A percentile compares a stretch with the other conserved stretches of the same genome.
Conservation (phyloP, 2,113 vertebrate species). For the Axis porcinus region DNA sequence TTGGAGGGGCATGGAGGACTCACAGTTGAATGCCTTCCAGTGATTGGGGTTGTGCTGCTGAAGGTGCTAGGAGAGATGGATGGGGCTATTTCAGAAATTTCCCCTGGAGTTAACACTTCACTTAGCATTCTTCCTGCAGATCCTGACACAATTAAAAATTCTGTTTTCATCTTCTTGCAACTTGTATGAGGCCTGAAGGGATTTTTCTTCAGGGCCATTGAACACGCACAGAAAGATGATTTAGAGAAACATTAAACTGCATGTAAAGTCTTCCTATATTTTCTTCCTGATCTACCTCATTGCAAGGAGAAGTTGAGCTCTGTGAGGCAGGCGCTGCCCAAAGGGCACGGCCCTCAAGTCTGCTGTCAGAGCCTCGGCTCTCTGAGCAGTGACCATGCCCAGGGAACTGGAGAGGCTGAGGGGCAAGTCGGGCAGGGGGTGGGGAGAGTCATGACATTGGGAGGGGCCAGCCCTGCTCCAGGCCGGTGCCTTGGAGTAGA, state of each 20-base stretch:
- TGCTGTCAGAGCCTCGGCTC: background rate
- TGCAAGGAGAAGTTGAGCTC: background rate
- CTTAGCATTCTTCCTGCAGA: background rate
- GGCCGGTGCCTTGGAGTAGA: background rate
- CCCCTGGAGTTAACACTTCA: background rate
- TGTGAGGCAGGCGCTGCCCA: background rate
- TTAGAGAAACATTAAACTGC: background rate
- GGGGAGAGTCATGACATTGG: background rate
- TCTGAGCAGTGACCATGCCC: background rate
- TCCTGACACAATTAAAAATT: background rate
- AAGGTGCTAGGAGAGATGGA: background rate
- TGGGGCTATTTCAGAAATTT: background rate
- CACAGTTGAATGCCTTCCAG: background rate
- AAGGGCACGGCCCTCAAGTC: background rate
- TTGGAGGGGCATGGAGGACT: background rate
- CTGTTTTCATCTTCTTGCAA: background rate
- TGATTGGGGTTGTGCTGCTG: background rate
- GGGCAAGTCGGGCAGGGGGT: background rate
- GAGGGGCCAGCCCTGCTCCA: background rate
- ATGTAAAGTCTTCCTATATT: background rate
- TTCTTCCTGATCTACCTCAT: background rate
- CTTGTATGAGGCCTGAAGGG: background rate
- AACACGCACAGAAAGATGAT: background rate
- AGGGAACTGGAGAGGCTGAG: background rate
- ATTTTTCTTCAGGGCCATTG: background rate